Evolutionary conservation across 2,113 vertebrate genomes (phyloP).

Genomic region (Scortum barcoo): DNA sequence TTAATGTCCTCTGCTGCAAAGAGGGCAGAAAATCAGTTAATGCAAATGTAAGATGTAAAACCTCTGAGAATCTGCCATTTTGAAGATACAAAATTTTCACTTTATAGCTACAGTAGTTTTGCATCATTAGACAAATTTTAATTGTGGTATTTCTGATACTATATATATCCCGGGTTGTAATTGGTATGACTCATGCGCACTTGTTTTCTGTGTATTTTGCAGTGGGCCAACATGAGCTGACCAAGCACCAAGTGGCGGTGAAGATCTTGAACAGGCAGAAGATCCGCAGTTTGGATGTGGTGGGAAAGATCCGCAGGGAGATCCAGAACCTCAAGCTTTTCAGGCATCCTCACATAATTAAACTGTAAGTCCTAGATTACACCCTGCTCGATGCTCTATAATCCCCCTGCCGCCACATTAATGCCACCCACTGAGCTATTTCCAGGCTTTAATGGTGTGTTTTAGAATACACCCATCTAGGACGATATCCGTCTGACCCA

Average conservation of each 20-base stretch:
- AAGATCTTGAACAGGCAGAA: constrained; percentile 99
- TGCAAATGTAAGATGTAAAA: too few relatives aligned
- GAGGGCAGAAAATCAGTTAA: neutral
- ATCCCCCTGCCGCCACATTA: constrained; percentile 55
- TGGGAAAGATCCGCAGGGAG: constrained; percentile 97
- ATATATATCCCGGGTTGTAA: neutral
- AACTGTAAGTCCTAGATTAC: constrained; percentile 90
- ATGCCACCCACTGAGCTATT: constrained; percentile 75
- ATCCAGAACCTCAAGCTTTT: constrained; percentile 99
- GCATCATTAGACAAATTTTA: neutral
- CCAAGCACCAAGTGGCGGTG: constrained; percentile 98
- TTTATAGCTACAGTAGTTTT: neutral
- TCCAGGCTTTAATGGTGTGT: constrained; percentile 58
- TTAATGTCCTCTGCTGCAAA: neutral
- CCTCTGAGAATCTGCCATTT: neutral
- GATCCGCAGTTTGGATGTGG: constrained; percentile 98
- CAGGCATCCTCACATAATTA: constrained; percentile 99
- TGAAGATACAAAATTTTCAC: neutral
- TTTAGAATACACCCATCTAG: constrained; percentile 64
- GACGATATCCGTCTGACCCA: constrained; percentile 52
- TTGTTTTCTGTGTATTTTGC: constrained; percentile 25
- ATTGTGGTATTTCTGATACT: neutral
- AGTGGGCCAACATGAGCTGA: constrained; percentile 98
- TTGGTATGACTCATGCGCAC: neutral
- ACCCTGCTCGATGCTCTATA: constrained; percentile 52